These are phyloP conservation scores for Dasypolia templi DNA, from an alignment of 2,888 invertebrate species.

Conservation along the genomic window DNA sequence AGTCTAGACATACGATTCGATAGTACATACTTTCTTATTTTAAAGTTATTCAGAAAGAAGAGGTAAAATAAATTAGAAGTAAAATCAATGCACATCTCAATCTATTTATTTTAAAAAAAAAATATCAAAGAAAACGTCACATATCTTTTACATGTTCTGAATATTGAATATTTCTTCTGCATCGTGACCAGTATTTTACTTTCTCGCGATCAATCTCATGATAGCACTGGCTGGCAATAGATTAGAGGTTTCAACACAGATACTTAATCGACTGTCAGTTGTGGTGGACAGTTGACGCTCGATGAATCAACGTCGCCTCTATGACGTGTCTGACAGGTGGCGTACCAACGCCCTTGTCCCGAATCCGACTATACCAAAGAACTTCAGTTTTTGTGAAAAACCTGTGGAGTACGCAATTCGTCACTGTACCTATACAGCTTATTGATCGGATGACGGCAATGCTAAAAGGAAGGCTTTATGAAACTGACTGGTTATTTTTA, in stretches of 20 bases:
- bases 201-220: slow-evolving; percentile 31
- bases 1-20: neutral
- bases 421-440: neutral
- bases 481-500: neutral
- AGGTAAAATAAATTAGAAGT: neutral
- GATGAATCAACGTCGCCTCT: slow-evolving; percentile 55
- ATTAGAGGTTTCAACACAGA: slow-evolving; percentile 46
- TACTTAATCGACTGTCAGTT: slow-evolving; percentile 59
- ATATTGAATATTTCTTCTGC: slow-evolving; percentile 5
- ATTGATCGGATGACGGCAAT: neutral
- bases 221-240: slow-evolving; percentile 35
- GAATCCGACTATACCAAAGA: neutral
- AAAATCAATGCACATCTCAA: neutral
- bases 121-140: neutral
- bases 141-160: slow-evolving; percentile 5
- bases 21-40: neutral
- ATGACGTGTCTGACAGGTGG: slow-evolving; percentile 54
- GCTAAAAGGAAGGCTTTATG: neutral
- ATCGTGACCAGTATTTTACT: slow-evolving; percentile 21
- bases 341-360: slow-evolving; percentile 32
- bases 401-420: slow-evolving; percentile 39
- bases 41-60: neutral
- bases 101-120: no score
- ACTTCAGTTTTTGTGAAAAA: slow-evolving; percentile 30
- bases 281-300: slow-evolving; percentile 55